Evolutionary conservation across 2,888 invertebrate genomes (phyloP).

Genomic region (Platycheirus rosarum): DNA sequence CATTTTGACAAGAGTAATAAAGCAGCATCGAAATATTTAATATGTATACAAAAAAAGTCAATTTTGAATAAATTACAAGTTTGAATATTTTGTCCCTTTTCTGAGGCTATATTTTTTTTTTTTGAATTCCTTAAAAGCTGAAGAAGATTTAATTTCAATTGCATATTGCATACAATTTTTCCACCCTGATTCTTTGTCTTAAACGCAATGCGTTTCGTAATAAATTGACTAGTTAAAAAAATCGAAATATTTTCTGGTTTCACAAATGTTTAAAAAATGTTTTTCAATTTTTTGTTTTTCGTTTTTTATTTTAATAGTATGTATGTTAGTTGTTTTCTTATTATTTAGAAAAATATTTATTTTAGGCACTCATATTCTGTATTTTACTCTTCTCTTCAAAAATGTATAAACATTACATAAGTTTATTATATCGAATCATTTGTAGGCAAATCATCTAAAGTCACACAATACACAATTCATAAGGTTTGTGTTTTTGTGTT

Average conservation of each 20-base stretch:
- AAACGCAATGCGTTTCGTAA: constrained; percentile 51
- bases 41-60: constrained; percentile 37
- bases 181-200: constrained; percentile 14
- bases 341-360: constrained; percentile 59
- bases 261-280: neutral
- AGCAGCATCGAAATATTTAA: constrained; percentile 62
- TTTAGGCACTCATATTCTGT: constrained; percentile 73
- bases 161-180: constrained; percentile 23
- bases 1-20: constrained; percentile 59
- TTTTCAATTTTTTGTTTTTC: constrained; percentile 21
- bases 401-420: constrained; percentile 17
- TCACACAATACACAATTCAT: constrained; percentile 6
- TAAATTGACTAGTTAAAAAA: constrained; percentile 71
- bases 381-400: constrained; percentile 49
- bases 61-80: constrained; percentile 39
- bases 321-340: constrained; percentile 37
- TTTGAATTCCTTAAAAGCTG: constrained; percentile 58
- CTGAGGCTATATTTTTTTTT: constrained; percentile 4
- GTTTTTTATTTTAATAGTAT: constrained; percentile 22
- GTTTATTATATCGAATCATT: constrained; percentile 5
- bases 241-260: constrained; percentile 31
- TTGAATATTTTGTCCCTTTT: constrained; percentile 35
- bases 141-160: constrained; percentile 42
- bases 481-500: constrained; percentile 7
- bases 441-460: constrained; percentile 21